Base-by-base conservation (phyloP, 2,113 vertebrate species). In the Coturnix japonica region DNA sequence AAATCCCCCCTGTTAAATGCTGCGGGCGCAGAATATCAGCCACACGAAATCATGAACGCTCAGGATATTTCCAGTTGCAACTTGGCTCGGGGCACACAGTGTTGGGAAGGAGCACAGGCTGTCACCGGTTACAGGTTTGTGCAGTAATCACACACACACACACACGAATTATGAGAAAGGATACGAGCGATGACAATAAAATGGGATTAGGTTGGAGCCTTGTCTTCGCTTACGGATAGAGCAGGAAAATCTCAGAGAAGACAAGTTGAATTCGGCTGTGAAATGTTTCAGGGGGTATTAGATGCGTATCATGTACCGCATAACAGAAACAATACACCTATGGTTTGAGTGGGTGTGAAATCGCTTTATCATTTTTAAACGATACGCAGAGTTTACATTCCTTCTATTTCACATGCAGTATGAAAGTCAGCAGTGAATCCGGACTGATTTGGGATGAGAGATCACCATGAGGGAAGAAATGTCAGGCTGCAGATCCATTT, bases 151-250 rank as follows among this genome's bases (percentile, higher is more conserved):
- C 41, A 3, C 4, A 7, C n/a, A 9, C 35, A 11, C 11, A 23
- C 22, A 49, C 57, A 19, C 17, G 7, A 22, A 53, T 10, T 21
- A 8, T 8, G 82, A 60, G 0, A 46, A 80, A 63, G 72, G 63
- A 37, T 43, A 43, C 49, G 47, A 59, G 47, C 7, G 94, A 35
- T 44, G 90, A 35, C 76, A 94, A 78, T 65, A 72, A 95, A 94
- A 75, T 0, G 11, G 81, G 91, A 75, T 93, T 78, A 65, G 75
- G 6, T 30, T 18, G 72, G 37, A 95, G 60, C 64, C 20, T 56
- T 87, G 69, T 44, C 88, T 81, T 85, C 73, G 19, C 39, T 44
- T 22, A 5, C 8, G 35, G 82, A 47, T 30, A 85, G 76, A 74
- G 51, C 64, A 77, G 85, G 56, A 28, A 57, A 95, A 90, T 47